Base-by-base conservation (phyloP, 2,113 vertebrate species). In the Reinhardtius hippoglossoides region DNA sequence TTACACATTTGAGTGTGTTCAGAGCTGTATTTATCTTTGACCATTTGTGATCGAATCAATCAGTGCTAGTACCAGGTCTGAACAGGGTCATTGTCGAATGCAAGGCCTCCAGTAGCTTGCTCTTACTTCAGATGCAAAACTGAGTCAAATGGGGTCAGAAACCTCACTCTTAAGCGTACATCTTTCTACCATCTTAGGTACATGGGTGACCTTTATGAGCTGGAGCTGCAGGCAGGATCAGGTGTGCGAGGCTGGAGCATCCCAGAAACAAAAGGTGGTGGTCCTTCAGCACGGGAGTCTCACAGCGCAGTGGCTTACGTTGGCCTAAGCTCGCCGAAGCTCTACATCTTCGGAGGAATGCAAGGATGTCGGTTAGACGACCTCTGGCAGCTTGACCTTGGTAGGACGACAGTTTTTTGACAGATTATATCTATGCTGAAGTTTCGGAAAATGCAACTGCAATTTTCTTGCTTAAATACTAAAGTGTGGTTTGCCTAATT, bases 341-440 rank as follows among this genome's bases (percentile, higher is more conserved):
- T 99, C 76, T 98, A 95, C 90, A 86, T 99, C 89, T 99, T 97
- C 83, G 98, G 98, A 74, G 98, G 98, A 71, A 99, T 99, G 97
- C 96, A 96, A 77, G 97, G 97, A 67, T 83, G 91, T 80, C 95
- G 97, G 42, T 92, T 99, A 44, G 94, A 95, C 40, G 98, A 99
- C 88, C 93, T 99, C 63, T 99, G 98, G 97, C 96, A 97, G 76
- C 95, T 99, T 69, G 96, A 99, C 70, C 92, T 99, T 59, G 96
- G 97, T 99, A 96, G 89, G 82, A 77, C 24, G 21, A 54, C 18
- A 10, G n/a, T n/a, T 3, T 21, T 40, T 60, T 40, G 23, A 26
- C 5, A 26, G 0, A 4, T 65, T 16, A 50, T 9, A 37, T 27
- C 4, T 3, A 40, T 9, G 16, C 4, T 42, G 13, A 55, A 1